These are phyloP conservation scores for Mystacides longicornis DNA, from an alignment of 2,888 invertebrate species.

Conservation along the genomic window DNA sequence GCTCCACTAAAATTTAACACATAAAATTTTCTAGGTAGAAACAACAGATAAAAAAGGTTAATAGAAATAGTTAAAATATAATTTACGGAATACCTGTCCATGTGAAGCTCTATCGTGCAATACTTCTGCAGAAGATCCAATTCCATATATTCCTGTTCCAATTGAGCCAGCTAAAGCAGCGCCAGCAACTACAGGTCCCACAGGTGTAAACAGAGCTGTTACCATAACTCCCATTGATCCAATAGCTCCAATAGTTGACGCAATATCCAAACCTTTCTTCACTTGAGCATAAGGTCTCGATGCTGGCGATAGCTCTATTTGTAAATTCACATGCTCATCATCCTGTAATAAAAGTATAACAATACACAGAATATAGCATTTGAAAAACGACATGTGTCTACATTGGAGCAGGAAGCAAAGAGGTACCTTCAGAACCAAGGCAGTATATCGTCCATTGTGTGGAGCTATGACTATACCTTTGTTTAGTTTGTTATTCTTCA, in stretches of 20 bases:
- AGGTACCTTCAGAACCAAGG: constrained; percentile 37
- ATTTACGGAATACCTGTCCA: constrained; percentile 43
- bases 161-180: constrained; percentile 43
- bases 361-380: not conserved
- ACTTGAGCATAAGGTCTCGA: not conserved
- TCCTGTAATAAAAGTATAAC: not conserved
- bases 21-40: not conserved
- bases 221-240: constrained; percentile 12
- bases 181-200: constrained; percentile 5
- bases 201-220: constrained; percentile 10
- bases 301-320: constrained; percentile 10
- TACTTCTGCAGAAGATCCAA: constrained; percentile 43
- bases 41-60: not conserved
- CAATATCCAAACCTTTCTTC: constrained; percentile 4
- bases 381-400: not conserved
- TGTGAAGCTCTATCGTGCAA: constrained; percentile 44
- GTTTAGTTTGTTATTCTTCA: constrained; percentile 45
- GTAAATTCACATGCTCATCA: constrained; percentile 6
- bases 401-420: not conserved
- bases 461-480: constrained; percentile 50
- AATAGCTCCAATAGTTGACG: constrained; percentile 9
- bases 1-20: not conserved
- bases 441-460: constrained; percentile 44
- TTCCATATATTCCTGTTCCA: constrained; percentile 46
- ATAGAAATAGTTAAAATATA: not conserved